Evolutionary conservation across 2,888 invertebrate genomes (phyloP).

Genomic region (Sphecodes monilicornis): DNA sequence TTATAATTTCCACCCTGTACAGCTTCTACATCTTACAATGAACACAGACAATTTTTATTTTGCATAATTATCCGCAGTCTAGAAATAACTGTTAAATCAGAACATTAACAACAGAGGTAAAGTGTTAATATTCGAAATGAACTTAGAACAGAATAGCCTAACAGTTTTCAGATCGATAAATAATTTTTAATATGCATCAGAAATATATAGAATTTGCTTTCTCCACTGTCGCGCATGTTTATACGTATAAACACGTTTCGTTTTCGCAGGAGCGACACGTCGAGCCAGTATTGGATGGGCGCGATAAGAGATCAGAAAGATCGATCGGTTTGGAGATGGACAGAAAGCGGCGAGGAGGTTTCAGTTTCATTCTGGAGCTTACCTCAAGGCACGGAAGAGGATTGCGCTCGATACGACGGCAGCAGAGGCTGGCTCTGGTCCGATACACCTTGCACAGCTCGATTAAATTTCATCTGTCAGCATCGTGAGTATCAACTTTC

Average conservation of each 20-base stretch:
- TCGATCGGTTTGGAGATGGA: constrained; percentile 94
- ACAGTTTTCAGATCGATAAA: neutral
- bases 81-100: no score
- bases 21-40: no score
- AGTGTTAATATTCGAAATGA: no score
- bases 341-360: constrained; percentile 92
- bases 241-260: neutral
- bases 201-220: neutral
- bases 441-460: constrained; percentile 94
- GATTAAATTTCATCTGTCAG: constrained; percentile 96
- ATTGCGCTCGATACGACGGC: constrained; percentile 96
- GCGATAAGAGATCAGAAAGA: constrained; percentile 93
- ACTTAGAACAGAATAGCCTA: neutral
- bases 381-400: constrained; percentile 91
- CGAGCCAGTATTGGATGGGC: constrained; percentile 98
- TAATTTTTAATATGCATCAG: neutral
- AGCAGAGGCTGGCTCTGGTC: constrained; percentile 98
- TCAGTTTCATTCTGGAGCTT: constrained; percentile 97
- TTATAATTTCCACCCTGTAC: no score
- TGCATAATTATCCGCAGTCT: no score
- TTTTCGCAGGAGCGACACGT: constrained; percentile 90
- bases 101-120: no score
- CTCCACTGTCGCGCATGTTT: neutral
- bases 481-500: constrained; percentile 90
- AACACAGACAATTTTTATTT: no score